Evolutionary conservation across 2,113 vertebrate species (phyloP).

Genomic region (Dasyornis broadbenti): DNA sequence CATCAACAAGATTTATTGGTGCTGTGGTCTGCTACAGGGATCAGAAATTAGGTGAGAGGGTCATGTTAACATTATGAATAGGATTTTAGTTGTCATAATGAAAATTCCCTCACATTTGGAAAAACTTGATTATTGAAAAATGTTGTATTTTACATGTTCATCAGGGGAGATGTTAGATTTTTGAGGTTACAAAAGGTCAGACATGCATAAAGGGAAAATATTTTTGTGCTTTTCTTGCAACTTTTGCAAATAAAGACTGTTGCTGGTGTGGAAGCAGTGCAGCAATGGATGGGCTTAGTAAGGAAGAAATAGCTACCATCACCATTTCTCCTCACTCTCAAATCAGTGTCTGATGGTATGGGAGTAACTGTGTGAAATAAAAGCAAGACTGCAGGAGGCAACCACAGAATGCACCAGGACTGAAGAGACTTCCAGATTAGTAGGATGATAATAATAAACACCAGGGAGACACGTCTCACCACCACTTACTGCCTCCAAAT

Average conservation of each 20-base stretch:
- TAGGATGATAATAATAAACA: background rate
- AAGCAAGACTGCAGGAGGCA: background rate
- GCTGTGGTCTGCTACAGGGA: background rate
- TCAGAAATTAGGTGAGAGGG: background rate
- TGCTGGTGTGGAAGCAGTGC: background rate
- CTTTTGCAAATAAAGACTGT: background rate
- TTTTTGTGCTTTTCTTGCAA: background rate
- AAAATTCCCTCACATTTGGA: background rate
- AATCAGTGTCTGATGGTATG: background rate
- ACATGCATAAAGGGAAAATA: background rate
- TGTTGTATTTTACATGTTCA: background rate
- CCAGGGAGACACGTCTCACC: accelerated
- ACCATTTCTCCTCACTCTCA: background rate
- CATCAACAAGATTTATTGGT: background rate
- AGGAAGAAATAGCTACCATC: background rate
- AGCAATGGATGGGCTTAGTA: background rate
- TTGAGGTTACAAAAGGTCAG: background rate
- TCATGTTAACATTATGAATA: background rate
- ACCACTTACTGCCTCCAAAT: background rate
- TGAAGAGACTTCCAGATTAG: background rate
- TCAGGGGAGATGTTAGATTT: background rate
- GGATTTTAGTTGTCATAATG: background rate
- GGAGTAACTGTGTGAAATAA: background rate
- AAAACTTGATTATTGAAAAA: background rate
- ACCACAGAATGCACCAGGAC: background rate